These are phyloP conservation scores for Alviniconcha strummeri DNA, from an alignment of 2,888 invertebrate species.

Conservation along the genomic window DNA sequence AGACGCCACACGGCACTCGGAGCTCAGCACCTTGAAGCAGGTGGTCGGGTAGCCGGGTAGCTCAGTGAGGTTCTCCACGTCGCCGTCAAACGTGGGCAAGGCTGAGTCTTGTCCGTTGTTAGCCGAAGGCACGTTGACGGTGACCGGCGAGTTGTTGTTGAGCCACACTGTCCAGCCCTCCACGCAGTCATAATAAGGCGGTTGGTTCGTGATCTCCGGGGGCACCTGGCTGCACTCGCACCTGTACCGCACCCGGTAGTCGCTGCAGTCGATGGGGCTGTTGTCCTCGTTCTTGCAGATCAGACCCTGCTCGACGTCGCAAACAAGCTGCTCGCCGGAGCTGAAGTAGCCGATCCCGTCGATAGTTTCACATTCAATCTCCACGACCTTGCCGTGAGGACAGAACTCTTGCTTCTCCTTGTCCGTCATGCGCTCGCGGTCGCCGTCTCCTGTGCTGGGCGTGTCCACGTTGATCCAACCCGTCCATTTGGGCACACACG, in stretches of 20 bases:
- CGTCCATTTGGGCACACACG: slow-evolving; percentile 43
- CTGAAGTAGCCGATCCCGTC: slow-evolving; percentile 50
- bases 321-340: slow-evolving; percentile 53
- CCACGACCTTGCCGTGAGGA: slow-evolving; percentile 48
- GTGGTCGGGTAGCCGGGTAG: slow-evolving; percentile 53
- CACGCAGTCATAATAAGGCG: slow-evolving; percentile 47
- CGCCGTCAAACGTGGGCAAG: slow-evolving; percentile 37
- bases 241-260: slow-evolving; percentile 66
- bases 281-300: slow-evolving; percentile 64
- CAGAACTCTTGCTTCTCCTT: slow-evolving; percentile 49
- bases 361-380: slow-evolving; percentile 53
- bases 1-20: slow-evolving; percentile 58
- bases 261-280: slow-evolving; percentile 54
- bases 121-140: not conserved
- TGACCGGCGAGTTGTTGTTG: slow-evolving; percentile 45
- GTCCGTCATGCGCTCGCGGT: slow-evolving; percentile 50
- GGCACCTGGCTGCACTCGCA: slow-evolving; percentile 74
- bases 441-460: slow-evolving; percentile 35
- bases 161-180: slow-evolving; percentile 72
- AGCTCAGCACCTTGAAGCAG: slow-evolving; percentile 53
- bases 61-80: slow-evolving; percentile 49
- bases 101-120: not conserved
- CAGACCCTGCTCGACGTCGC: slow-evolving; percentile 81
- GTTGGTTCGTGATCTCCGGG: slow-evolving; percentile 17
- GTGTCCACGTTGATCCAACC: slow-evolving; percentile 52